Evolutionary conservation across 2,888 invertebrate genomes (phyloP), one percentile per base, ranked within the genome.

Genomic region (Bellardia pandia): DNA sequence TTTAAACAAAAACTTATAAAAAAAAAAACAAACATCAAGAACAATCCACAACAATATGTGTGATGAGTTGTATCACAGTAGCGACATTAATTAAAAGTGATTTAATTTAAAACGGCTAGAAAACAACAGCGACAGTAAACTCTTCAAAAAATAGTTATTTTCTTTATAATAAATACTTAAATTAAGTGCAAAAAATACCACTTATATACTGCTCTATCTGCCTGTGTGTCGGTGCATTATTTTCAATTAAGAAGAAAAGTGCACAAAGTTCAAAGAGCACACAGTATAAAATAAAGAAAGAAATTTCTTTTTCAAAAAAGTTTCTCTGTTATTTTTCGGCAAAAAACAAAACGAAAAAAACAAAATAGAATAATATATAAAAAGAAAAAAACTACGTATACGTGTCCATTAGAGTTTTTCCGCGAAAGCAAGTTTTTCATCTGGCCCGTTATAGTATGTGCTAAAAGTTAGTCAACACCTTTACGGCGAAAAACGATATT

Each of bases 211-310:
- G 9, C 45, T 42, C 42, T 13, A 4, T 9, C 45, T 45, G 45
- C 2, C 45, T 11, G 9, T n/a, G 33, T 58, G 6, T 48, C 58
- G 16, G 58, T 45, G 60, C 33, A 51, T 76, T 82, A 60, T 82
- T 87, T 87, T 87, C 85, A 87, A 87, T 87, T 87, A 85, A 85
- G 37, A 68, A 11, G 33, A 42, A 79, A 79, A 79, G 60, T 75
- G 62, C 53, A 79, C 60, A 71, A 83, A 64, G 76, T 83, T 77
- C 11, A 69, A 79, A 75, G 51, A 58, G 75, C 45, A 69, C 76
- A 14, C 11, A 48, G 1, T 16, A 56, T 56, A 37, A 69, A 45
- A 40, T 33, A 64, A 66, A 72, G 56, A 3, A 16, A 33, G 11
- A 45, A 69, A 74, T 51, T 51, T 42, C 37, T 56, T 74, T 58